Conservation (phyloP, 2,888 invertebrate species). For the Drosophila monieri region DNA sequence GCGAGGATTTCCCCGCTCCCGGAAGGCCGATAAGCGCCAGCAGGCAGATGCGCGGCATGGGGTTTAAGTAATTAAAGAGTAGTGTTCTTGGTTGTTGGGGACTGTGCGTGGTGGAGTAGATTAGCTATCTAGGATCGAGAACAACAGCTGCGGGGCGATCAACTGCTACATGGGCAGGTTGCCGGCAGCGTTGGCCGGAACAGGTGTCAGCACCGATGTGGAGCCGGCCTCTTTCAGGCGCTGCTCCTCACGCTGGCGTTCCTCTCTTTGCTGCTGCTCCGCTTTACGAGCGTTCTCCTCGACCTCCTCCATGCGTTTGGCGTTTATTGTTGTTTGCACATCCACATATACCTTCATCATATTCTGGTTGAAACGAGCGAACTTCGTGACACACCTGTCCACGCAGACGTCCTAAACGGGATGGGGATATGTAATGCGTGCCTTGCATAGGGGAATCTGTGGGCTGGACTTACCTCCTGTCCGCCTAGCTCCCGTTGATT, state of each 20-base stretch:
- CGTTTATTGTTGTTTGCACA: constrained; percentile 82
- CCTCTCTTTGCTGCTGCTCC: constrained; percentile 55
- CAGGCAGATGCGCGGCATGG: constrained; percentile 77
- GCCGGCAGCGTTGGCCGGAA: constrained; percentile 19
- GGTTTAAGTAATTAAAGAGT: neutral
- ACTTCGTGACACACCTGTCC: constrained; percentile 82
- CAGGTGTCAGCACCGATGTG: constrained; percentile 46
- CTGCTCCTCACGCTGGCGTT: constrained; percentile 35
- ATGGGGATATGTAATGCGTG: no score
- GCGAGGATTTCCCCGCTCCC: constrained; percentile 78
- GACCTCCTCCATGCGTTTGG: constrained; percentile 78
- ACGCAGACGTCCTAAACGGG: constrained; percentile 75
- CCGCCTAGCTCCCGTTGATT: constrained; percentile 73
- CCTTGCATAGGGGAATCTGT: neutral
- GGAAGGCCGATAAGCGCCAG: constrained; percentile 81
- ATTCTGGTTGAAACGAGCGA: constrained; percentile 83
- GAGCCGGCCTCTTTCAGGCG: constrained; percentile 32
- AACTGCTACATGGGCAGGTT: constrained; percentile 56
- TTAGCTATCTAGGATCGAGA: constrained; percentile 64
- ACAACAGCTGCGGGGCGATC: constrained; percentile 54
- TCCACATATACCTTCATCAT: constrained; percentile 84
- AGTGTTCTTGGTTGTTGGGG: constrained; percentile 1
- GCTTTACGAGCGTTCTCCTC: constrained; percentile 72
- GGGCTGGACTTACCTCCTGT: constrained; percentile 71
- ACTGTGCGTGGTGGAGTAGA: constrained; percentile 2